Conservation (phyloP, 1,140 invertebrate species). For the Linepithema humile region DNA sequence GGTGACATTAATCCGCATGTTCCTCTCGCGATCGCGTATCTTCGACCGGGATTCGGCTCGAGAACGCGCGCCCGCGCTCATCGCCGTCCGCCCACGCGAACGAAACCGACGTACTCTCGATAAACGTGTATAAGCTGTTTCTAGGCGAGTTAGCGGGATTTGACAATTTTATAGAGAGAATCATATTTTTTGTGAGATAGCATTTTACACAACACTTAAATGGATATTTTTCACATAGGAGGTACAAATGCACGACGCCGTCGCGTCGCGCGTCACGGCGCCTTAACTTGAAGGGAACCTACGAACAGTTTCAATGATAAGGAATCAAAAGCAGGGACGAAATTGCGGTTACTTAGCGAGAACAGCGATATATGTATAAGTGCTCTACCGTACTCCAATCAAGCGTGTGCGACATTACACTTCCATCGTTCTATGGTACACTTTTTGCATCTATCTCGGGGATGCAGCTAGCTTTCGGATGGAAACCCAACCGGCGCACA, state of each 20-base stretch:
- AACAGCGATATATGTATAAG: conserved; percentile 60
- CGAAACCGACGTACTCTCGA: conserved; percentile 40
- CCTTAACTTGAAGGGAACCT: conserved; percentile 69
- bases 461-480: conserved; percentile 14
- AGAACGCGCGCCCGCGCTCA: background rate
- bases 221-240: conserved; percentile 76
- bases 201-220: conserved; percentile 74
- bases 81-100: conserved; percentile 25
- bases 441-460: conserved; percentile 31
- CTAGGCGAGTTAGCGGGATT: conserved; percentile 68
- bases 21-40: conserved; percentile 31
- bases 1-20: conserved; percentile 43
- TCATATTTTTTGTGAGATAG: conserved; percentile 82
- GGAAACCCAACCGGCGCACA: conserved; percentile 48
- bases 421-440: conserved; percentile 50
- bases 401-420: conserved; percentile 44
- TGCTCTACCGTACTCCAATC: conserved; percentile 34
- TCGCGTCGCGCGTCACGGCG: conserved; percentile 41
- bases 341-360: conserved; percentile 70
- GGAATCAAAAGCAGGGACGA: conserved; percentile 66
- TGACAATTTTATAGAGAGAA: conserved; percentile 78
- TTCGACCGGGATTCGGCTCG: background rate
- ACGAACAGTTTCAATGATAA: conserved; percentile 75
- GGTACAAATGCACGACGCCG: conserved; percentile 57
- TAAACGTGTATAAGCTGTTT: conserved; percentile 60